A percentile compares a stretch with the other conserved stretches of the same genome.
phyloP scores from a whole-genome alignment of 2,888 invertebrate genomes.

The Drosophila meridiana region DNA sequence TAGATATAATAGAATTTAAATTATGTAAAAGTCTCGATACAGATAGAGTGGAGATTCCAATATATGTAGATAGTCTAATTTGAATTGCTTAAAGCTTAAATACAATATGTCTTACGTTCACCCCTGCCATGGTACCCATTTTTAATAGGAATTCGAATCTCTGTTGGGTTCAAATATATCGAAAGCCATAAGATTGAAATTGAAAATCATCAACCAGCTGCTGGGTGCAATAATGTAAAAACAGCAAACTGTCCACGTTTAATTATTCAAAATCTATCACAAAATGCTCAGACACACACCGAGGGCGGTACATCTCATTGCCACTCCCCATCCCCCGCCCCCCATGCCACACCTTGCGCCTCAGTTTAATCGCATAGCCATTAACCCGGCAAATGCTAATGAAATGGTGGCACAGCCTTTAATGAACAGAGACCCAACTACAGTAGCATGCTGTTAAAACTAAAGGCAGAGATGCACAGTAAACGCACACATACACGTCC shows the following conservation, averaged over 20 bases:
- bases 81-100: background rate
- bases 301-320: background rate
- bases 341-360: background rate
- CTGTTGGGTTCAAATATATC: background rate
- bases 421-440: constrained; percentile 41
- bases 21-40: background rate
- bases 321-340: background rate
- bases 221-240: constrained; percentile 19
- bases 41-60: background rate
- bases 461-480: constrained; percentile 24
- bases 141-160: constrained; percentile 12
- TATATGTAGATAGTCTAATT: background rate
- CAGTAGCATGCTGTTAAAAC: constrained; percentile 44
- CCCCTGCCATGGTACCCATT: background rate
- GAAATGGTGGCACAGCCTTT: constrained; percentile 38
- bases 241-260: constrained; percentile 24
- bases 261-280: constrained; percentile 42
- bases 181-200: constrained; percentile 9
- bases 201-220: constrained; percentile 21
- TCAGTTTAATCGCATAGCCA: constrained; percentile 27
- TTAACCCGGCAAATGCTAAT: constrained; percentile 47
- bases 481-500: constrained; percentile 11
- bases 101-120: background rate
- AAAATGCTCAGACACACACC: constrained; percentile 6
- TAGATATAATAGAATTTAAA: background rate